Conservation (phyloP, 2,888 invertebrate species). For the Drosophila rellima region DNA sequence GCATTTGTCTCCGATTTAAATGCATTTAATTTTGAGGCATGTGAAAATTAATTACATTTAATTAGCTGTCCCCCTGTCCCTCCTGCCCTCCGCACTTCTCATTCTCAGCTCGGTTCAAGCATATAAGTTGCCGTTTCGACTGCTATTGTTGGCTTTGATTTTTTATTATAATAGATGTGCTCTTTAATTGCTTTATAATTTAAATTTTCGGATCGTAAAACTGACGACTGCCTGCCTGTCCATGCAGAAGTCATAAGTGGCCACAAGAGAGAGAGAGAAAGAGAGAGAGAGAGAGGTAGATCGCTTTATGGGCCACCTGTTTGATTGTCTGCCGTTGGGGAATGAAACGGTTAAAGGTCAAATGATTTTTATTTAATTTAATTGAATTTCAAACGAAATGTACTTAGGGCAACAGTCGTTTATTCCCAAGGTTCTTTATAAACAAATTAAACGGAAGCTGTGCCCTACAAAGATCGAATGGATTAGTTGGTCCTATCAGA, state of each 20-base stretch:
- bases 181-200: slow-evolving; percentile 77
- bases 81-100: slow-evolving; percentile 4
- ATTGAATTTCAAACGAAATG: slow-evolving; percentile 80
- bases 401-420: slow-evolving; percentile 58
- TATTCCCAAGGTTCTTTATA: slow-evolving; percentile 12
- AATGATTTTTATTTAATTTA: slow-evolving; percentile 63
- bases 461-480: slow-evolving; percentile 25
- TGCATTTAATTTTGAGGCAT: slow-evolving; percentile 77
- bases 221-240: slow-evolving; percentile 25
- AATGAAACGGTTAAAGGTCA: slow-evolving; percentile 68
- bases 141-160: slow-evolving; percentile 20
- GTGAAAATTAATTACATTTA: slow-evolving; percentile 82
- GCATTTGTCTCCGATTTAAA: slow-evolving; percentile 72
- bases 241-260: slow-evolving; percentile 64
- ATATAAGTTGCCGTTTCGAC: slow-evolving; percentile 66
- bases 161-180: slow-evolving; percentile 37
- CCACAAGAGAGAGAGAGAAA: neutral
- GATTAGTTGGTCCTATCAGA: slow-evolving; percentile 21
- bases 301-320: slow-evolving; percentile 53
- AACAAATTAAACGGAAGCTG: slow-evolving; percentile 73
- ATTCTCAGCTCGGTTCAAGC: slow-evolving; percentile 7
- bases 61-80: slow-evolving; percentile 53
- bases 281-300: slow-evolving; percentile 25
- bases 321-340: slow-evolving; percentile 37
- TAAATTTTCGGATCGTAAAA: slow-evolving; percentile 69